Evolutionary conservation across 2,888 invertebrate genomes (phyloP).

Genomic region (Lithosia quadra): DNA sequence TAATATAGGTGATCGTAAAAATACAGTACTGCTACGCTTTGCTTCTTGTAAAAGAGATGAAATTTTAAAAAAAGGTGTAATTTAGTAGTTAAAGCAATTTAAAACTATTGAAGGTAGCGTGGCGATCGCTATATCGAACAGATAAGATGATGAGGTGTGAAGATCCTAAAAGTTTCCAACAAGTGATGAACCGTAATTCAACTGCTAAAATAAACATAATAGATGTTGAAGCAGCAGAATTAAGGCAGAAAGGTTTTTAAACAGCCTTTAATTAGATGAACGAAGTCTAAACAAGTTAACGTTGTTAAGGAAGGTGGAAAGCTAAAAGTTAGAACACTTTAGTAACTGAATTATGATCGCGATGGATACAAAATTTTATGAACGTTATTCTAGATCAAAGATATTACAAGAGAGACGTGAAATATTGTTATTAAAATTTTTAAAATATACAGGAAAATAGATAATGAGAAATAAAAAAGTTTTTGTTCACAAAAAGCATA

Average conservation of each 20-base stretch:
- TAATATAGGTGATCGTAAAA: too few species aligned
- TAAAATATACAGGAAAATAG: too few species aligned
- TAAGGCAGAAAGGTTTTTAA: background rate
- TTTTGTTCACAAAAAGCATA: too few species aligned
- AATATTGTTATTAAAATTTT: too few species aligned
- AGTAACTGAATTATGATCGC: slow-evolving; percentile 2
- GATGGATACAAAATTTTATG: slow-evolving; percentile 7
- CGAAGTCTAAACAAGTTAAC: slow-evolving; percentile 1
- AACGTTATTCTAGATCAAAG: background rate
- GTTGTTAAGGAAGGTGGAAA: background rate
- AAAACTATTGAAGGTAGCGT: background rate
- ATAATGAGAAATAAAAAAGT: too few species aligned
- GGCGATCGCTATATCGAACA: background rate
- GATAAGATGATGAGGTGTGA: background rate
- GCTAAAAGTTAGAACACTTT: background rate
- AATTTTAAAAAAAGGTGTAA: too few species aligned
- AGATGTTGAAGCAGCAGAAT: background rate
- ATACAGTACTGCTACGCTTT: too few species aligned
- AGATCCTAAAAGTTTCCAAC: background rate
- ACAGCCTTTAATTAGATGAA: background rate
- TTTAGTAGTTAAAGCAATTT: too few species aligned
- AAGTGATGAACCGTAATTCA: background rate
- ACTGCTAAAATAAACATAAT: too few species aligned
- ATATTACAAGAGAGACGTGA: background rate
- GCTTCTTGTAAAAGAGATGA: too few species aligned